Conservation (phyloP, 2,113 vertebrate genomes). For the Campylorhamphus procurvoides region DNA sequence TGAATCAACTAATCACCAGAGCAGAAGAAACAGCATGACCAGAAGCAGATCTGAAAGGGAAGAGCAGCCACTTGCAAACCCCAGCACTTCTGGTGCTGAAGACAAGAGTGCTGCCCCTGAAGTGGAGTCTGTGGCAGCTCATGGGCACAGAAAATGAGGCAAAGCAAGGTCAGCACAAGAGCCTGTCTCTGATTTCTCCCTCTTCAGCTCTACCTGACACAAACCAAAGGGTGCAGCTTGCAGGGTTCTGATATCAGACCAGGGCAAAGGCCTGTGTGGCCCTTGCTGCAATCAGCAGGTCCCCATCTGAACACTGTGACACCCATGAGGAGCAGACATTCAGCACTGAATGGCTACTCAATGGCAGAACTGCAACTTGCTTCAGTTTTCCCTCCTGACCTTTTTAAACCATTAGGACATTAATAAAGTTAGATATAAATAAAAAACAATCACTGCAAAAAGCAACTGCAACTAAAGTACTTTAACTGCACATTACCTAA, state of each 20-base stretch:
- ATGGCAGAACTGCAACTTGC: neutral
- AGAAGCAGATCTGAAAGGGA: neutral
- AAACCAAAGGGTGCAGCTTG: neutral
- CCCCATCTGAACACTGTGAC: neutral
- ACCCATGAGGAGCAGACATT: neutral
- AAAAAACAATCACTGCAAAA: neutral
- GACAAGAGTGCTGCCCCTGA: neutral
- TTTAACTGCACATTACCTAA: neutral
- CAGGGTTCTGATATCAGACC: neutral
- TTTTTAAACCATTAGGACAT: neutral
- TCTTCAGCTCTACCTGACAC: neutral
- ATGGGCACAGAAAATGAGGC: fast-evolving
- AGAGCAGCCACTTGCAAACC: neutral
- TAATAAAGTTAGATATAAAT: neutral
- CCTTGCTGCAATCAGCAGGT: neutral
- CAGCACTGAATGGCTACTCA: neutral
- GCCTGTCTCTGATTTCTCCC: neutral
- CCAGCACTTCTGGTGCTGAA: neutral
- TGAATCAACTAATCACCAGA: neutral
- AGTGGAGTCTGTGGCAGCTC: neutral
- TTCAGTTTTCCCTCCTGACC: neutral
- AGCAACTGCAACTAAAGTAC: neutral
- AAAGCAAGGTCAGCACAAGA: neutral
- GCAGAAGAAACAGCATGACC: neutral
- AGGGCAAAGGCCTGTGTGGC: neutral